A percentile compares a stretch with the other conserved stretches of the same genome.
phyloP scores from a whole-genome alignment of 2,888 invertebrate genomes.

The Drosophila putrida region DNA sequence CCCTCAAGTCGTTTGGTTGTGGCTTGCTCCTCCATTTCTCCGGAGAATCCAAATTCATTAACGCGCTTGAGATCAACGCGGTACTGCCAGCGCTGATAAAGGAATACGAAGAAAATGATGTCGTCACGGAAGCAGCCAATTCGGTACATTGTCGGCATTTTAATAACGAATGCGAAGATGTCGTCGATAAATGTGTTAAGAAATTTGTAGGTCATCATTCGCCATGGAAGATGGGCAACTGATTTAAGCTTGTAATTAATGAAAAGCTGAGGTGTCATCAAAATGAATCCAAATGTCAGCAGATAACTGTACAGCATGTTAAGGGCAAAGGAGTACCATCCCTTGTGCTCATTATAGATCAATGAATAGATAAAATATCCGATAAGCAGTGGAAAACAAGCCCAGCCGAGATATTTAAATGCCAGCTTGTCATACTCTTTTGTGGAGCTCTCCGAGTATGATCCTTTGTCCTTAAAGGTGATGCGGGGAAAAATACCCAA shows the following conservation, averaged over 20 bases:
- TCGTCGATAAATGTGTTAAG: constrained; percentile 99
- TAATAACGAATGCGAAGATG: constrained; percentile 99
- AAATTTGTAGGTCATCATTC: constrained; percentile 99
- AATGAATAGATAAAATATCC: constrained; percentile 98
- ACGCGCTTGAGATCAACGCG: constrained; percentile 97
- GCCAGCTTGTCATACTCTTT: constrained; percentile 97
- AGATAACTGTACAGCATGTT: constrained; percentile 99
- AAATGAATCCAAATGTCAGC: constrained; percentile 99
- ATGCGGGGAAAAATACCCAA: constrained; percentile 93
- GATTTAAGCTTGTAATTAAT: constrained; percentile 99
- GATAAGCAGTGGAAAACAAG: constrained; percentile 95
- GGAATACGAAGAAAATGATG: constrained; percentile 99
- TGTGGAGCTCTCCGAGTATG: constrained; percentile 97
- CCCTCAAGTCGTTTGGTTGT: constrained; percentile 58
- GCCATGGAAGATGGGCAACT: constrained; percentile 99
- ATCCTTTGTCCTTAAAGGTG: constrained; percentile 96
- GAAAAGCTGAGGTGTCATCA: constrained; percentile 99
- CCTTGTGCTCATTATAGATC: constrained; percentile 98
- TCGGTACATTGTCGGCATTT: constrained; percentile 99
- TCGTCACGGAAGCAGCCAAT: constrained; percentile 99
- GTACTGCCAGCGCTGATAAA: constrained; percentile 99
- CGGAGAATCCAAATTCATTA: constrained; percentile 99
- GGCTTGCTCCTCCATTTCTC: constrained; percentile 89
- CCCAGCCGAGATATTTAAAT: constrained; percentile 98
- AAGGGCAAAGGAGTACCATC: constrained; percentile 99